Base-by-base conservation (phyloP, 2,888 invertebrate genomes). In the Zelleria hepariella region DNA sequence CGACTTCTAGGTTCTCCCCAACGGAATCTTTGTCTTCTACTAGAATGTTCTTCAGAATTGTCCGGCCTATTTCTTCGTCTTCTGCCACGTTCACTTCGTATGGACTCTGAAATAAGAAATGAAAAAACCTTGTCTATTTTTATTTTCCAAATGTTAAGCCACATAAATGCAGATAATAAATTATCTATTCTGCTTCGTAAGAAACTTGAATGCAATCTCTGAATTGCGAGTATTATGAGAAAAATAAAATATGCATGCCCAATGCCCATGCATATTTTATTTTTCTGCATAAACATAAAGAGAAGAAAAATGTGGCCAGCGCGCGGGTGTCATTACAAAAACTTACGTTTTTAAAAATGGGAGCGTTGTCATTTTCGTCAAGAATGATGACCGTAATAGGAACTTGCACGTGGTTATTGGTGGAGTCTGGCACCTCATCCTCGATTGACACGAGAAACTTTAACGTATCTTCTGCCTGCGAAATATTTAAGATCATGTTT, bases 311-410 rank as follows among this genome's bases (percentile, higher is more conserved):
- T n/a, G n/a, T n/a, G n/a, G n/a, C n/a, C n/a, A n/a, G n/a, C n/a
- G n/a, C n/a, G n/a, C n/a, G n/a, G n/a, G n/a, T n/a, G n/a, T n/a
- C n/a, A n/a, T n/a, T n/a, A n/a, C n/a, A n/a, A n/a, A 42, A 2
- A 80, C 90, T 90, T 86, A 94, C 95, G 80, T 94, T 92, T 80
- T 91, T 90, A 81, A 95, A 95, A 60, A 90, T 90, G 6, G 97
- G 96, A 32, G 95, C 91, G 79, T 96, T 96, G 74, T 97, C 97
- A 75, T 97, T 97, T 70, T 95, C 95, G 72, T 97, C 97, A 8
- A 95, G 83, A 18, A 97, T 93, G 62, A 96, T 96, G 62, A 96
- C 94, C 27, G 93, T 94, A 53, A 96, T 93, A 3, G 94, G 93
- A 7, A 93, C 92, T 66, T 92, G 91, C 15, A 95, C 93, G 62